These are phyloP conservation scores for Ceyx melanurus DNA, from an alignment of 2,113 vertebrate genomes.

Conservation along the genomic window DNA sequence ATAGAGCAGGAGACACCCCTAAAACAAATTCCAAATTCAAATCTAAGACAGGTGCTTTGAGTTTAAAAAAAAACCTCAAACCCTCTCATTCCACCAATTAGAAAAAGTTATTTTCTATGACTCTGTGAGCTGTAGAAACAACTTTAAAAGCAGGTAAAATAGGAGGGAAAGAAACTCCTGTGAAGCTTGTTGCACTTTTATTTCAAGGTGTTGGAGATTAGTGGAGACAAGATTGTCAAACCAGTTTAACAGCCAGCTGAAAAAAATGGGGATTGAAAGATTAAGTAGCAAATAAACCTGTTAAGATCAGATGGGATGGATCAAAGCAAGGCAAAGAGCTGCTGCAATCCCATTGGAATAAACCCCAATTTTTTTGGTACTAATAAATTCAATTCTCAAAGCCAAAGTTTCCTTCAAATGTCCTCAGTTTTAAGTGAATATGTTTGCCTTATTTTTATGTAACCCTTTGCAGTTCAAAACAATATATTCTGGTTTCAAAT, in stretches of 20 bases:
- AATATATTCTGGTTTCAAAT: background rate
- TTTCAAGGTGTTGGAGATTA: background rate
- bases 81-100: background rate
- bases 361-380: background rate
- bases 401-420: background rate
- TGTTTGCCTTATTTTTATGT: background rate
- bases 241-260: background rate
- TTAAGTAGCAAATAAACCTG: background rate
- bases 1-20: accelerated
- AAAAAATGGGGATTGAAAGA: background rate
- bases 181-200: background rate
- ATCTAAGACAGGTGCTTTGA: background rate
- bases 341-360: background rate
- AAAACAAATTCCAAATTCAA: background rate
- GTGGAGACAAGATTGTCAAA: background rate
- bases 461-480: background rate
- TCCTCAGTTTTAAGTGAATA: background rate
- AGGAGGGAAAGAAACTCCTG: accelerated
- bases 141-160: background rate
- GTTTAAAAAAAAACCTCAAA: background rate
- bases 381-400: background rate
- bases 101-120: background rate
- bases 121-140: background rate
- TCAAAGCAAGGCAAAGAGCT: background rate
- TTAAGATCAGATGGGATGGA: background rate